Conservation (phyloP, 2,113 vertebrate species). For the Pyxicephalus adspersus region DNA sequence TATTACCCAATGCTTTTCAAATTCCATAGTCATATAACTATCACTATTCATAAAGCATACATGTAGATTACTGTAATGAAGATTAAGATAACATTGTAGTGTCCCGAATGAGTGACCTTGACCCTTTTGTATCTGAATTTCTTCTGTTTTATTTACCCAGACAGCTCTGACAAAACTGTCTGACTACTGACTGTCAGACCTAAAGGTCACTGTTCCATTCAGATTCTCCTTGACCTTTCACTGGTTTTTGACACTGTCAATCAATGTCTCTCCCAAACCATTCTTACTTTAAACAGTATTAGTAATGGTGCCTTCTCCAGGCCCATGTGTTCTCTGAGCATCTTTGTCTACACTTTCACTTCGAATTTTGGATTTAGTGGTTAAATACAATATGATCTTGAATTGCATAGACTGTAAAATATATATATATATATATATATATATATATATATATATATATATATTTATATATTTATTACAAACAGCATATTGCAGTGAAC, state of each 20-base stretch:
- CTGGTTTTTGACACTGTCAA: slow-evolving; percentile 29
- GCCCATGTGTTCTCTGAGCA: background rate
- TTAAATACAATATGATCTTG: no score
- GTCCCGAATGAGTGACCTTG: background rate
- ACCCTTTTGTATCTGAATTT: slow-evolving; percentile 1
- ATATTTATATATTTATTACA: no score
- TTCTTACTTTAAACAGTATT: background rate
- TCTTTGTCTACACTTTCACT: no score
- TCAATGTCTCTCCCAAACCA: slow-evolving; percentile 3
- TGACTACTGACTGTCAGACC: slow-evolving; percentile 17
- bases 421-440: no score
- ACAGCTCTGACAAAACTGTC: slow-evolving; percentile 25
- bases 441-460: no score
- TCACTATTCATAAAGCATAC: background rate
- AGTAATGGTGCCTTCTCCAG: slow-evolving; percentile 9
- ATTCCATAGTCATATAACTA: background rate
- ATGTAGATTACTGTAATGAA: background rate
- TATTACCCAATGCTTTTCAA: no score
- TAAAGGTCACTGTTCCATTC: slow-evolving; percentile 26
- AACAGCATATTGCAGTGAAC: no score
- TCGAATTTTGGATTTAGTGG: no score
- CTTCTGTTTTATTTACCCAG: slow-evolving; percentile 1
- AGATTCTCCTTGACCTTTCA: slow-evolving; percentile 34
- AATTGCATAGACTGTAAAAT: no score
- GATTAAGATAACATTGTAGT: background rate